phyloP scores from a whole-genome alignment of 2,888 invertebrate species.

The Xestia xanthographa region DNA sequence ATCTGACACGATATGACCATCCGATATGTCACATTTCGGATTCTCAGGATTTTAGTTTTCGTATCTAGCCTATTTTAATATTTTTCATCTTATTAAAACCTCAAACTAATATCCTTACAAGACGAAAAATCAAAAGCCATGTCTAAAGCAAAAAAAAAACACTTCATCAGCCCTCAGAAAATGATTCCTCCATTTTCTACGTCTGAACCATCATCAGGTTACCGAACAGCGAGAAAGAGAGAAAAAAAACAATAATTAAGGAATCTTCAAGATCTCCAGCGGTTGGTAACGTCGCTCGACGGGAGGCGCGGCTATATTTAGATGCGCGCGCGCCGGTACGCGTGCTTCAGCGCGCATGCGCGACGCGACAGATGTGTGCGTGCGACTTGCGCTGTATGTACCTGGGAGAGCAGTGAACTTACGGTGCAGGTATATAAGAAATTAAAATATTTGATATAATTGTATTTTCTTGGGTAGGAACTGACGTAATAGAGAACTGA shows the following conservation, averaged over 20 bases:
- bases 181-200: conserved; percentile 25
- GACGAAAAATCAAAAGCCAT: not conserved
- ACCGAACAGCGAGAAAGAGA: conserved; percentile 54
- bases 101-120: not conserved
- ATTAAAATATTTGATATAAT: conserved; percentile 9
- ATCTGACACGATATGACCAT: not conserved
- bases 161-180: conserved; percentile 28
- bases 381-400: conserved; percentile 62
- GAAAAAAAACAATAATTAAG: conserved; percentile 76
- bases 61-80: not conserved
- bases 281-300: conserved; percentile 79
- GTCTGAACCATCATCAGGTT: conserved; percentile 62
- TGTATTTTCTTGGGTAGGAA: not conserved
- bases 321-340: conserved; percentile 83
- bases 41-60: not conserved
- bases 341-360: conserved; percentile 79
- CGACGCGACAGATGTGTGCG: conserved; percentile 60
- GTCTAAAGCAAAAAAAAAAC: conserved; percentile 27
- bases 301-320: conserved; percentile 87
- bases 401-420: conserved; percentile 70
- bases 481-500: too few relatives aligned
- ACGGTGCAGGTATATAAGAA: conserved; percentile 61
- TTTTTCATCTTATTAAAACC: not conserved
- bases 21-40: not conserved
- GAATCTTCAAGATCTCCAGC: conserved; percentile 87